Percentiles rank a stretch among this genome's conserved stretches.
phyloP scores from a whole-genome alignment of 37 sponge, comb jelly and placozoan genomes.

The Agelas oroides region DNA sequence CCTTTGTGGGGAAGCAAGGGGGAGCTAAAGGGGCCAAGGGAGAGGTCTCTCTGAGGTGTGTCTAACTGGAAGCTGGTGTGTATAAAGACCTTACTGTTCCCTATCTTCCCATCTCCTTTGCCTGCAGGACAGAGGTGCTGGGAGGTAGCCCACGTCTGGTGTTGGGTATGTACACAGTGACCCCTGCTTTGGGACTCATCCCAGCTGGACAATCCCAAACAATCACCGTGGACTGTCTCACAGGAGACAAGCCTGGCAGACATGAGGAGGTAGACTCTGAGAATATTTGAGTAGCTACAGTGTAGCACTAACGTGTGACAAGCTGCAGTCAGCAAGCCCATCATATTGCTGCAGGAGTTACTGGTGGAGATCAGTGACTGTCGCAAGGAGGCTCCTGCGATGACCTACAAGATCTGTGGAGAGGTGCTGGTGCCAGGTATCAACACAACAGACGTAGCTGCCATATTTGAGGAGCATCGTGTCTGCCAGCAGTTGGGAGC shows the following conservation, averaged over 20 bases:
- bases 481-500: conserved; percentile 85
- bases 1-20: background rate
- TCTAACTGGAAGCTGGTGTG: too few relatives aligned
- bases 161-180: conserved; percentile 88
- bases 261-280: conserved; percentile 66
- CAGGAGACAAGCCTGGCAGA: conserved; percentile 80
- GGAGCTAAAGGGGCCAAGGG: background rate
- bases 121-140: conserved; percentile 78
- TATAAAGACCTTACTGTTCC: too few relatives aligned
- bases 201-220: conserved; percentile 73
- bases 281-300: too few relatives aligned
- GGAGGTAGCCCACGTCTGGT: conserved; percentile 69
- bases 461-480: conserved; percentile 97
- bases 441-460: conserved; percentile 68
- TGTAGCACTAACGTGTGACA: too few relatives aligned
- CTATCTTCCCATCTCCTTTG: too few relatives aligned
- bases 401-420: conserved; percentile 85
- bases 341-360: conserved; percentile 44
- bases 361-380: conserved; percentile 91
- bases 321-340: too few relatives aligned
- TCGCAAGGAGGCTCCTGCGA: conserved; percentile 38
- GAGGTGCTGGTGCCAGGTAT: conserved; percentile 91
- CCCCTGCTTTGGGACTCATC: conserved; percentile 84
- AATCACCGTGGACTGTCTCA: conserved; percentile 90
- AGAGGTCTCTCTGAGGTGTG: background rate